A percentile compares a stretch with the other conserved stretches of the same genome.
Conservation (phyloP, 2,113 vertebrate genomes). For the Microcebus jonahi region DNA sequence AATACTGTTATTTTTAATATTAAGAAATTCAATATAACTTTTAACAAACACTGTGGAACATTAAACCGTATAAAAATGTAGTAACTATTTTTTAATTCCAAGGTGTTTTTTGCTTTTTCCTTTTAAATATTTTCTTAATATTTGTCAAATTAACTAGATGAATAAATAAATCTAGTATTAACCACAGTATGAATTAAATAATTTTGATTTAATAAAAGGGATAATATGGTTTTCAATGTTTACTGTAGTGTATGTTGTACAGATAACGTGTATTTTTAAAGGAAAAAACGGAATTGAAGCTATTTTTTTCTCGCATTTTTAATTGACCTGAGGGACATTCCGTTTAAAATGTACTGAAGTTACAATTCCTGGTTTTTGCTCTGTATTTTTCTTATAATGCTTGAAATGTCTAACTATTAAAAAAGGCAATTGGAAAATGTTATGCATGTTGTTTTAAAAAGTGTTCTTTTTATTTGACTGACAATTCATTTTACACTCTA, state of each 20-base stretch:
- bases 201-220: too few species aligned
- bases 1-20: slow-evolving; percentile 93
- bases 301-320: slow-evolving; percentile 89
- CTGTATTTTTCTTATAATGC: slow-evolving; percentile 83
- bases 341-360: slow-evolving; percentile 86
- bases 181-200: slow-evolving; percentile 87
- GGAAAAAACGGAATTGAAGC: slow-evolving; percentile 91
- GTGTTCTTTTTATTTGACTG: slow-evolving; percentile 93
- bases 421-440: slow-evolving; percentile 83
- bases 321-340: slow-evolving; percentile 88
- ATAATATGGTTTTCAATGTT: too few species aligned
- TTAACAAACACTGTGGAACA: slow-evolving; percentile 91
- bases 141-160: slow-evolving; percentile 96
- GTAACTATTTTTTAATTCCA: slow-evolving; percentile 97
- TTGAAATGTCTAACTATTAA: slow-evolving; percentile 91
- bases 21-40: slow-evolving; percentile 89
- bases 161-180: slow-evolving; percentile 96
- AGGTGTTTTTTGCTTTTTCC: slow-evolving; percentile 88
- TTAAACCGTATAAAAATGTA: slow-evolving; percentile 90
- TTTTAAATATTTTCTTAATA: slow-evolving; percentile 97
- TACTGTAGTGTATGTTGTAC: slow-evolving; percentile 94
- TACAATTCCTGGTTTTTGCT: slow-evolving; percentile 86
- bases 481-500: slow-evolving; percentile 92
- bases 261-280: slow-evolving; percentile 98
- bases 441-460: slow-evolving; percentile 86